These are phyloP conservation scores for Carollia perspicillata DNA, from an alignment of 2,113 vertebrate species.

Conservation along the genomic window DNA sequence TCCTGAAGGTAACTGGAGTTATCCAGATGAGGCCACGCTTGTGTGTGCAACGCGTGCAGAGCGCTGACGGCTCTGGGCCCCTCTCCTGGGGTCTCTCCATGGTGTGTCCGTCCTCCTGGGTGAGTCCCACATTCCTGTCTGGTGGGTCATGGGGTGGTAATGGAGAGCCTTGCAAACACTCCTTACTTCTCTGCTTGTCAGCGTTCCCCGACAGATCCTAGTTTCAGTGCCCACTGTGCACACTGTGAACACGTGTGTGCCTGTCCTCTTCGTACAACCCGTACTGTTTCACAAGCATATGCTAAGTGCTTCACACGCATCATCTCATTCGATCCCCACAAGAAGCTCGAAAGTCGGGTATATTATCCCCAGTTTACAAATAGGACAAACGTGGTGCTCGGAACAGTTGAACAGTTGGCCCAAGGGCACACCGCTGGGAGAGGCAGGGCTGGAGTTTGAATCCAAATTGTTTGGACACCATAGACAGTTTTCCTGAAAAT, in stretches of 20 bases:
- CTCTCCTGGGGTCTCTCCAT: background rate
- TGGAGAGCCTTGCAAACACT: background rate
- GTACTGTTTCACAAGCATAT: background rate
- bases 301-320: background rate
- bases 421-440: background rate
- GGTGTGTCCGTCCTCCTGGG: background rate
- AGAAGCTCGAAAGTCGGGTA: background rate
- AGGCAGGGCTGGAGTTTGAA: background rate
- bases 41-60: background rate
- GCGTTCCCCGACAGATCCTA: background rate
- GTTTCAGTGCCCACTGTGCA: background rate
- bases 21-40: accelerated
- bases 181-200: background rate
- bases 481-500: background rate
- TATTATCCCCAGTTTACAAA: background rate
- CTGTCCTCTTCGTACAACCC: background rate
- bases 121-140: background rate
- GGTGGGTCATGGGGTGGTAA: background rate
- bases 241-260: background rate
- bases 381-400: background rate
- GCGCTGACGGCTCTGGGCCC: too few species aligned
- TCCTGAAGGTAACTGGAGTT: background rate
- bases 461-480: background rate
- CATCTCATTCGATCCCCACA: background rate
- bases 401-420: background rate